Evolutionary conservation across 1,140 invertebrate species (phyloP), one percentile per base, ranked within the genome.

Genomic region (Eupristina koningsbergeri): DNA sequence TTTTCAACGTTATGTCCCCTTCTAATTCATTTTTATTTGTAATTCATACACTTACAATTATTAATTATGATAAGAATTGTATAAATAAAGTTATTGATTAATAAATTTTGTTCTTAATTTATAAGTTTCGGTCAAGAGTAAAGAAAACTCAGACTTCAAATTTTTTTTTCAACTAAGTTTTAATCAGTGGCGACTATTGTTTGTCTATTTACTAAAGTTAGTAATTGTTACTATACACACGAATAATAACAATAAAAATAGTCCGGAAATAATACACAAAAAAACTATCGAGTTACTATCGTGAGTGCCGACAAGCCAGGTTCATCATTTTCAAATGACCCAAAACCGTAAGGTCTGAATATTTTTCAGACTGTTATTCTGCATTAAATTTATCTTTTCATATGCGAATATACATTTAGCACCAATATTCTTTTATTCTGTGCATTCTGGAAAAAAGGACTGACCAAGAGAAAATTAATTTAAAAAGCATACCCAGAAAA

Each of bases 321-420:
- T 88, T 89, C 86, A 88, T 86, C 83, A 89, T 89, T 81, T 86
- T 87, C 86, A 89, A 90, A 86, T 89, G 89, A 87, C 88, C 89
- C 85, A 88, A 89, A 86, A 91, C 89, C 88, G 89, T 91, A 89
- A 89, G 86, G 88, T 86, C 67, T 88, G 85, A 87, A 26, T 61
- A 63, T 36, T 45, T 19, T 39, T 19, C 15, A 36, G 61, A 53
- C 58, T 61, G 41, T 63, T 61, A 47, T n/a, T 80, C 79, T 69
- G 67, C 41, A 26, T 71, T 19, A 5, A 26, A 41, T 71, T 15
- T 11, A 15, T 64, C 11, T 6, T 31, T 67, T 67, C 34, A 67
- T 34, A 67, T 50, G 50, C 45, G 45, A 29, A 7, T 71, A n/a
- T 36, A 36, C 22, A 67, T 67, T 67, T 19, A 31, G 31, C 36